Percentiles rank a stretch among this genome's conserved stretches.
Conservation (phyloP, 2,113 vertebrate genomes). For the Microtus montanus region DNA sequence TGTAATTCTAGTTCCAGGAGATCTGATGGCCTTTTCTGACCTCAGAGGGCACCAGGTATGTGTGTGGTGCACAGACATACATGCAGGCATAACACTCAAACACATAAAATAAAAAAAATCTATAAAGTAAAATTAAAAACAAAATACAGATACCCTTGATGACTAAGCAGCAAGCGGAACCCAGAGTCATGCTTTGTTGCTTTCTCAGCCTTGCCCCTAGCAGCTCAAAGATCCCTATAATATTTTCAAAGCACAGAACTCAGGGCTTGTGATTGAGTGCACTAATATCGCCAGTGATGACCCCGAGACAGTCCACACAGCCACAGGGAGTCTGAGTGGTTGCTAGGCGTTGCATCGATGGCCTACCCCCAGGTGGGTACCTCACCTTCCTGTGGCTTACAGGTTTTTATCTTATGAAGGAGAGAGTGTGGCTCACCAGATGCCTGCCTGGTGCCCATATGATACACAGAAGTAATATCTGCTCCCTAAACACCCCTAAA, state of each 20-base stretch:
- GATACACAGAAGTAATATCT: neutral
- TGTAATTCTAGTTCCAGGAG: neutral
- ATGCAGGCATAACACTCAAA: neutral
- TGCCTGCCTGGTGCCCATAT: neutral
- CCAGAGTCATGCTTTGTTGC: neutral
- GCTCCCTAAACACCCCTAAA: neutral
- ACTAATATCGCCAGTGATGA: neutral
- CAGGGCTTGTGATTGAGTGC: neutral
- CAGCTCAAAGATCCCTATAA: neutral
- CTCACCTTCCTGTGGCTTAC: neutral
- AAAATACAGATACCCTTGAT: neutral
- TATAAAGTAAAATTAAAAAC: neutral
- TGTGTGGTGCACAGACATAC: neutral
- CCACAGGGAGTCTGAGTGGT: neutral
- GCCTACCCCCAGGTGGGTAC: neutral
- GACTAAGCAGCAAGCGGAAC: neutral
- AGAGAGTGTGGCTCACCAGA: neutral
- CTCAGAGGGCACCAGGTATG: neutral
- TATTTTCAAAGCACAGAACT: neutral
- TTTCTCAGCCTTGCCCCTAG: neutral
- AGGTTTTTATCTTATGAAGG: neutral
- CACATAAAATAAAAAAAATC: neutral
- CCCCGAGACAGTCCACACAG: neutral
- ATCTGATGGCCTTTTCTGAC: neutral
- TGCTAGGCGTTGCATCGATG: neutral